Evolutionary conservation across 2,113 vertebrate species (phyloP).

Genomic region (Amia ocellicauda): DNA sequence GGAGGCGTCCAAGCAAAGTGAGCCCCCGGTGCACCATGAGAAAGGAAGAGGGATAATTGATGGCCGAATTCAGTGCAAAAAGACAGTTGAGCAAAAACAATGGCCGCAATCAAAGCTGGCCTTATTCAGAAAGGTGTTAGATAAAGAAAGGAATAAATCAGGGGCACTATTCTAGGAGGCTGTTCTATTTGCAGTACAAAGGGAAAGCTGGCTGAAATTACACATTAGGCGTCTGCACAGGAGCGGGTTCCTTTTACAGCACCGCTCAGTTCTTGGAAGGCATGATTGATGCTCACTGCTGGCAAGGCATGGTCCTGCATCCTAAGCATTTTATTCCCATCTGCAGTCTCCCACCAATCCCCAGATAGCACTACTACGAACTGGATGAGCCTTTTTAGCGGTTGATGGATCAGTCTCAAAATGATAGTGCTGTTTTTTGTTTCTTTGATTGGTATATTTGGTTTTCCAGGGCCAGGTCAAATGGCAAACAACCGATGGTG

Average conservation of each 20-base stretch:
- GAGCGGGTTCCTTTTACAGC: constrained; percentile 35
- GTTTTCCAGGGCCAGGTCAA: constrained; percentile 50
- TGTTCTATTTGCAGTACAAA: constrained; percentile 45
- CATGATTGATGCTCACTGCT: constrained; percentile 62
- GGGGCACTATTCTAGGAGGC: neutral
- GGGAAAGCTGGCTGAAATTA: constrained; percentile 35
- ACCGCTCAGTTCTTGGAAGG: constrained; percentile 60
- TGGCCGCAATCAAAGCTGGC: too few relatives aligned
- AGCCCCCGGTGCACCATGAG: too few relatives aligned
- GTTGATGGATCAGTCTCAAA: constrained; percentile 30
- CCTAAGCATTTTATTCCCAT: constrained; percentile 56
- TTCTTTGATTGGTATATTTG: too few relatives aligned
- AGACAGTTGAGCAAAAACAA: too few relatives aligned
- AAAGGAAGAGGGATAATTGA: too few relatives aligned
- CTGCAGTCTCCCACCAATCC: constrained; percentile 52
- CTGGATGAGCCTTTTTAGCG: constrained; percentile 22
- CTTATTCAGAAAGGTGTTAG: neutral
- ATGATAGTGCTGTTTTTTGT: constrained; percentile 35
- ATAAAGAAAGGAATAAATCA: neutral
- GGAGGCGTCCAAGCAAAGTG: too few relatives aligned
- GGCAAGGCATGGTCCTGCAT: constrained; percentile 50
- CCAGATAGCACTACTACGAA: constrained; percentile 39
- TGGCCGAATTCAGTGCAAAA: too few relatives aligned
- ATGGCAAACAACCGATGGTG: constrained; percentile 52
- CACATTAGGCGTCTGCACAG: constrained; percentile 16